phyloP scores from a whole-genome alignment of 2,888 invertebrate species.

The Trichopria drosophilae region DNA sequence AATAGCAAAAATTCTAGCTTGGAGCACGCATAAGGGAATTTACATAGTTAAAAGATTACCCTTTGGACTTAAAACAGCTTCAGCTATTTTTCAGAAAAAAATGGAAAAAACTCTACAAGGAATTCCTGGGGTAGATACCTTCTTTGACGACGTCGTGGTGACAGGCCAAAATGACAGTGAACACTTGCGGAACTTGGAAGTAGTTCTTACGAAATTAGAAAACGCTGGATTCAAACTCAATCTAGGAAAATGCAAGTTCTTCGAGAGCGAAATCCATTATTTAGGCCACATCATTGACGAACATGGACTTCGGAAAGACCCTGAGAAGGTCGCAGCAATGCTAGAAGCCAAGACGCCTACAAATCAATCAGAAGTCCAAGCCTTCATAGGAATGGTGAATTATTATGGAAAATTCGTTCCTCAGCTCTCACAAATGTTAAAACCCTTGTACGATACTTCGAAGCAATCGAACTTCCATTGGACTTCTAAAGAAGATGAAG shows the following conservation, averaged over 20 bases:
- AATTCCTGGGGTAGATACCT: slow-evolving; percentile 28
- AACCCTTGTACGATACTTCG: slow-evolving; percentile 44
- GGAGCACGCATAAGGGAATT: slow-evolving; percentile 39
- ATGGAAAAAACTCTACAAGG: slow-evolving; percentile 43
- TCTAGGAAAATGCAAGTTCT: slow-evolving; percentile 43
- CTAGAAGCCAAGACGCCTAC: slow-evolving; percentile 37
- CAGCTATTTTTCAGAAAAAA: no score
- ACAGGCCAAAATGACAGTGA: slow-evolving; percentile 33
- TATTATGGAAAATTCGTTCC: slow-evolving; percentile 52
- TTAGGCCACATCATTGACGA: slow-evolving; percentile 46
- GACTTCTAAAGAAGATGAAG: slow-evolving; percentile 36
- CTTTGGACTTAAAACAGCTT: slow-evolving; percentile 49
- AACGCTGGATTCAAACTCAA: slow-evolving; percentile 41
- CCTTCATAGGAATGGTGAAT: slow-evolving; percentile 49
- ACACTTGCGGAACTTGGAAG: slow-evolving; percentile 38
- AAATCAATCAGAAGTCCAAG: slow-evolving; percentile 37
- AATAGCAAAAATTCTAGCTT: slow-evolving; percentile 37
- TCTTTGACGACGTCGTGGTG: slow-evolving; percentile 43
- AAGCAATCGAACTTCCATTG: slow-evolving; percentile 39
- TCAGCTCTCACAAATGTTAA: slow-evolving; percentile 38
- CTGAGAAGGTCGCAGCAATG: slow-evolving; percentile 45
- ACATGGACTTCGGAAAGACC: slow-evolving; percentile 45
- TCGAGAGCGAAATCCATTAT: slow-evolving; percentile 37
- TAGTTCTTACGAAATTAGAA: slow-evolving; percentile 37
- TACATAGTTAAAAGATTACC: slow-evolving; percentile 39